Evolutionary conservation across 2,797 vertebrate genomes (phyloP).

Genomic region (Amblyopsis hoosieri): DNA sequence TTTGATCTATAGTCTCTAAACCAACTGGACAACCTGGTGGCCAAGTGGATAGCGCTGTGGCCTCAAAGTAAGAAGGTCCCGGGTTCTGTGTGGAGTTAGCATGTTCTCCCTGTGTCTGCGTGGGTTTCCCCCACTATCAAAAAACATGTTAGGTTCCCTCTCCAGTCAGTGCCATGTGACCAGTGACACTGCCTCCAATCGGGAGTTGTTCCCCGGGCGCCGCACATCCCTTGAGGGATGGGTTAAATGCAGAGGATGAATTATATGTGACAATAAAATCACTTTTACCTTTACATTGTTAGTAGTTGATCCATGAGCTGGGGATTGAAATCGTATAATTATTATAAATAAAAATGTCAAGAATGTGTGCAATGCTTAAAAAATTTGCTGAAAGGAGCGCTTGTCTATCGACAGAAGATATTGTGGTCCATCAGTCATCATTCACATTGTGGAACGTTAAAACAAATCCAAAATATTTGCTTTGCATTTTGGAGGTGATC

Average conservation of each 20-base stretch:
- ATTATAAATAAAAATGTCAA: slow-evolving; percentile 31
- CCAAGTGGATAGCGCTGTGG: no score
- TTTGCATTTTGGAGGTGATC: slow-evolving; percentile 53
- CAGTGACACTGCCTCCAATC: no score
- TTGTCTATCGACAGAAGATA: slow-evolving; percentile 48
- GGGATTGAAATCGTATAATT: slow-evolving; percentile 18
- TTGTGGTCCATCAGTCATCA: slow-evolving; percentile 54
- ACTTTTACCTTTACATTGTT: background rate
- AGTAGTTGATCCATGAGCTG: slow-evolving; percentile 26
- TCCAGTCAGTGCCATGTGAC: no score
- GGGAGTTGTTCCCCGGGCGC: no score
- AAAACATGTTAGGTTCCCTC: no score
- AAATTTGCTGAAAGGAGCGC: slow-evolving; percentile 60
- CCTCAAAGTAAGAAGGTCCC: no score
- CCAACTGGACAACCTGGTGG: background rate
- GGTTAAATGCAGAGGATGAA: no score
- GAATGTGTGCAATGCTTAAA: slow-evolving; percentile 63
- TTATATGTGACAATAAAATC: no score
- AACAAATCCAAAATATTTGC: slow-evolving; percentile 65
- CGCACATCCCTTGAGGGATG: no score
- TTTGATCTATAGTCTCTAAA: slow-evolving; percentile 20
- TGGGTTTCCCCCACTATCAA: no score
- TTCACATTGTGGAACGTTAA: slow-evolving; percentile 51
- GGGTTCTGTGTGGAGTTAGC: no score
- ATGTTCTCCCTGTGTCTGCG: no score